Base-by-base conservation (phyloP, 2,797 vertebrate genomes). In the Myiothlypis coronata region DNA sequence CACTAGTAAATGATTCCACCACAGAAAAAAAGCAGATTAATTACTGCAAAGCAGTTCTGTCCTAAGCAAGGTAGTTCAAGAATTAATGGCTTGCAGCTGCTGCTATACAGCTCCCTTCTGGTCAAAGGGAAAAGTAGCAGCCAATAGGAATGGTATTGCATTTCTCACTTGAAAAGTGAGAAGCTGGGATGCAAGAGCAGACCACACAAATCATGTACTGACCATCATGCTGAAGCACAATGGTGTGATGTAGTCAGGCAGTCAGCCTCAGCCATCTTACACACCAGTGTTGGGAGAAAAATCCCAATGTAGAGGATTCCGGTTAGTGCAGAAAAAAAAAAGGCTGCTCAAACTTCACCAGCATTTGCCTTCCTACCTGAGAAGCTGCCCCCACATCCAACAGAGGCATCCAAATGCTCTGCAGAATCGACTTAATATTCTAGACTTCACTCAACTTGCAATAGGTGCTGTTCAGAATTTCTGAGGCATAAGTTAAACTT, bases 111-210 rank as follows among this genome's bases (percentile, higher is more conserved):
- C 50, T 83, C 43, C 34, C 46, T 76, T 44, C n/a, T 49, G 39
- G 9, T 78, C 22, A 80, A 43, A 67, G 17, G 12, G 46, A 77
- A 76, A n/a, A 70, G 11, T 18, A 85, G 46, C 22, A 68, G 11
- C 16, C 2, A 2, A 49, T 0, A 60, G 3, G 5, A 70, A 9
- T 41, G 11, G 43, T 26, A 77, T 0, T 70, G 26, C 13, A 47
- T 17, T 71, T 92, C 37, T 56, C 72, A 43, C 9, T 30, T 67
- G 49, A 27, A 70, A 85, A 59, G 17, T 23, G 16, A 76, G 57
- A 60, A 43, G 16, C 18, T 70, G 35, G 28, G 21, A 46, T 32
- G 18, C 18, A 59, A 52, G 4, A 57, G 12, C 3, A 55, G 44
- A 70, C 23, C 34, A 70, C 47, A 27, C 22, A 39, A 35, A 46